Conservation (phyloP, 2,797 vertebrate genomes). For the Falco concolor region DNA sequence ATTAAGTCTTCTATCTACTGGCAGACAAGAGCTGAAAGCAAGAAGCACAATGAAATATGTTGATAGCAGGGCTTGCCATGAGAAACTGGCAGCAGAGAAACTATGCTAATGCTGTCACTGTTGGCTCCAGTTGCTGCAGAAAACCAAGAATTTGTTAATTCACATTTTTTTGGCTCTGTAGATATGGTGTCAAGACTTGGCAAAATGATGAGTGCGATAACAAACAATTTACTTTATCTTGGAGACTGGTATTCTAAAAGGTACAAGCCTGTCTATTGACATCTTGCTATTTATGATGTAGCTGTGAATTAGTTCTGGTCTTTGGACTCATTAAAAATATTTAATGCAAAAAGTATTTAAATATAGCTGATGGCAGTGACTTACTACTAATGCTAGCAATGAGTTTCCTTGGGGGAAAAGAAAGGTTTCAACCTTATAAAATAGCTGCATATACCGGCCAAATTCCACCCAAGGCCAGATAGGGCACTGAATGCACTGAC, state of each 20-base stretch:
- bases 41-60: not conserved
- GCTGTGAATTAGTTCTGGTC: not conserved
- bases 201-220: not conserved
- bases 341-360: not conserved
- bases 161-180: not conserved
- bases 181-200: not conserved
- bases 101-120: not conserved
- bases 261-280: not conserved
- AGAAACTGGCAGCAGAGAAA: not conserved
- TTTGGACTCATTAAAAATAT: not conserved
- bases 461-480: not conserved
- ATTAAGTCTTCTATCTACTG: not conserved
- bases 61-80: not conserved
- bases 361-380: not conserved
- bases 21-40: not conserved
- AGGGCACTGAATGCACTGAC: not conserved
- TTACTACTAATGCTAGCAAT: not conserved
- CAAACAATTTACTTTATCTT: not conserved
- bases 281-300: not conserved
- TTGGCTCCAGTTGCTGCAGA: conserved; percentile 5
- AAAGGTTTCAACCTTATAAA: not conserved
- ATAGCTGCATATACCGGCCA: not conserved
- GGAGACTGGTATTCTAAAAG: not conserved
- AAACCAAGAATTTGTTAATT: not conserved
- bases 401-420: not conserved